These are phyloP conservation scores for Akabosia matsudoensis DNA, from an alignment of 1,140 invertebrate genomes.

Conservation along the genomic window DNA sequence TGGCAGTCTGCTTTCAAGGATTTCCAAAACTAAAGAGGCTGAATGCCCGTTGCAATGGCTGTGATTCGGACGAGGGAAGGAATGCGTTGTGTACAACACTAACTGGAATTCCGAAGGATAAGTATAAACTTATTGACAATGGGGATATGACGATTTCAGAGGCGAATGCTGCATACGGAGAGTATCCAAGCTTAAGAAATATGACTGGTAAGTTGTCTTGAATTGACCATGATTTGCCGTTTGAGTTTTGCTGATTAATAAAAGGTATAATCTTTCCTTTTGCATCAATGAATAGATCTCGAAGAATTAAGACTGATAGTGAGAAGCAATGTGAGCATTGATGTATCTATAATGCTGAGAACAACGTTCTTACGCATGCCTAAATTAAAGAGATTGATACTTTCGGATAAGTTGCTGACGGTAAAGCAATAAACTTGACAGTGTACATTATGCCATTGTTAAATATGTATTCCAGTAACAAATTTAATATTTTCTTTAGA, in stretches of 20 bases:
- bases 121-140: neutral
- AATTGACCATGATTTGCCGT: neutral
- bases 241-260: neutral
- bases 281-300: neutral
- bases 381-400: neutral
- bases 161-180: neutral
- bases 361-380: neutral
- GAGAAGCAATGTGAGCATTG: neutral
- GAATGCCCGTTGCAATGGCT: neutral
- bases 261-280: too few species aligned
- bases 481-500: neutral
- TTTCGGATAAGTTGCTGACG: neutral
- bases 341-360: neutral
- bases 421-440: neutral
- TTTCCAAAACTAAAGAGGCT: neutral
- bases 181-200: neutral
- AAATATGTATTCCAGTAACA: neutral
- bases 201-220: neutral
- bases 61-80: neutral
- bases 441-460: neutral
- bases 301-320: neutral
- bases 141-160: neutral
- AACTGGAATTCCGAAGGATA: neutral
- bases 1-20: neutral
- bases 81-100: neutral